Conservation (phyloP, 2,888 invertebrate genomes). For the Cephus nigrinus region DNA sequence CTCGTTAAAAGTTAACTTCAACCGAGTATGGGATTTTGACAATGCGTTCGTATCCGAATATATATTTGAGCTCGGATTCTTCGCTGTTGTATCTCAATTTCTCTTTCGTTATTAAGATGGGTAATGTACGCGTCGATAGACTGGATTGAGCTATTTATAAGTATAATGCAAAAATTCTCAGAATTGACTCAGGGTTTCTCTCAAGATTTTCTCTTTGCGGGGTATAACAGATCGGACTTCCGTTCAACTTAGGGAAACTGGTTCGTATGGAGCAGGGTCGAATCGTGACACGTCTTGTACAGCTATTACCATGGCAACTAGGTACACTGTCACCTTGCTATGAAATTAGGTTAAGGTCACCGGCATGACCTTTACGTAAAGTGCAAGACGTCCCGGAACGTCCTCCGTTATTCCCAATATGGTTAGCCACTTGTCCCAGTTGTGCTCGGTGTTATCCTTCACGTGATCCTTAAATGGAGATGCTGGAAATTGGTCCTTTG, state of each 20-base stretch:
- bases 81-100: background rate
- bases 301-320: background rate
- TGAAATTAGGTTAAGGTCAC: slow-evolving; percentile 58
- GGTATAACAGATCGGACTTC: background rate
- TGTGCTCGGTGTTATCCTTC: slow-evolving; percentile 52
- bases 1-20: background rate
- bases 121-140: background rate
- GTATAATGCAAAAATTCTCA: background rate
- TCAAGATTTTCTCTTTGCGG: background rate
- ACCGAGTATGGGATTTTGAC: background rate
- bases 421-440: slow-evolving; percentile 52
- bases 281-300: background rate
- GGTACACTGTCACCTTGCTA: background rate
- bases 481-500: slow-evolving; percentile 20
- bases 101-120: background rate
- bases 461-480: slow-evolving; percentile 51
- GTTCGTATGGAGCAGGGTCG: background rate
- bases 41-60: background rate
- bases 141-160: background rate
- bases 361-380: slow-evolving; percentile 42
- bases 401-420: slow-evolving; percentile 52
- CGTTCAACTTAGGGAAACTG: background rate
- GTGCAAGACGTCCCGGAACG: slow-evolving; percentile 23
- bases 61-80: background rate
- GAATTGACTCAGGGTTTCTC: background rate